Evolutionary conservation across 2,797 vertebrate species (phyloP), one percentile per base, ranked within the genome.

Genomic region (Pygocentrus nattereri): DNA sequence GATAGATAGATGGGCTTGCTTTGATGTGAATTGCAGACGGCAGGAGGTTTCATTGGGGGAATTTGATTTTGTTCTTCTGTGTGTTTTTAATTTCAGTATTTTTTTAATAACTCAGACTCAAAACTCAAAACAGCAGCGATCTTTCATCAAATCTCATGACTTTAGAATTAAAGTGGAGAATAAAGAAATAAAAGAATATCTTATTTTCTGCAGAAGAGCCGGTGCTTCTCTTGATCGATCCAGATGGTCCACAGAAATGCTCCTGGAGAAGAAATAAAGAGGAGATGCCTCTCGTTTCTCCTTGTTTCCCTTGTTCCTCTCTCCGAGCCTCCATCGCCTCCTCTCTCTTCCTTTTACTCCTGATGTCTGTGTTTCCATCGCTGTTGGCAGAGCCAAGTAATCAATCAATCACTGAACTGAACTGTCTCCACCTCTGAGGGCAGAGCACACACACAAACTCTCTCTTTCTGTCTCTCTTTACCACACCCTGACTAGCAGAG

Each of bases 321-420:
- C 13, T 27, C 23, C 21, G 12, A 34, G 1, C 68, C 76, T 70
- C 52, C 52, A 47, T 73, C 75, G 59, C 56, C 65, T 85, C 59
- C 49, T 62, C 59, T 44, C n/a, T 25, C 21, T 58, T 62, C 65
- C 72, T 54, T n/a, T 44, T 61, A 34, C 76, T 87, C 62, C 79
- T 47, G 74, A 73, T 82, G 78, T 87, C 84, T 82, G 75, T 75
- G 76, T 82, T 76, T 77, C 84, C 56, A 38, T 58, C 19, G 73
- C 82, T 78, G 74, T 69, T 82, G 81, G 82, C 76, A 80, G 79
- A 65, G 59, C 58, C 77, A 54, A 58, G 81, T 79, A 83, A 85
- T 88, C 86, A 84, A 87, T 87, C 87, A 87, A 71, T 86, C 74
- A 70, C 84, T 80, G 58, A 25, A 56, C 72, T 65, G 47, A 83